phyloP scores from a whole-genome alignment of 2,797 vertebrate genomes.

The Sibirionetta formosa region DNA sequence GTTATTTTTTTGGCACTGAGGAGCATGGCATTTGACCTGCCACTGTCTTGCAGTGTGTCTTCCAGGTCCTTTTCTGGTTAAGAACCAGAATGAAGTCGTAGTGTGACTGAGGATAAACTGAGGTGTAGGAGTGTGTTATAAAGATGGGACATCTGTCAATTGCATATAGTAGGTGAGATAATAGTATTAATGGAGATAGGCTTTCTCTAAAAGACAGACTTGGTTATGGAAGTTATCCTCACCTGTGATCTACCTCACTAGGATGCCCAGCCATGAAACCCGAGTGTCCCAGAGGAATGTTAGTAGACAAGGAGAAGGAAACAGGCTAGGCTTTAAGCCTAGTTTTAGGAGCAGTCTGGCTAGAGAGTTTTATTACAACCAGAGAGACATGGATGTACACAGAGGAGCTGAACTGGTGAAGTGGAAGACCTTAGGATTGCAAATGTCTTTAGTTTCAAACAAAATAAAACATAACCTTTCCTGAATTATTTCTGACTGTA shows the following conservation, averaged over 20 bases:
- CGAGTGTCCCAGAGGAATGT: not conserved
- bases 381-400: not conserved
- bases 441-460: not conserved
- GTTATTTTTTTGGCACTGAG: not conserved
- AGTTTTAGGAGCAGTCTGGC: fast-evolving
- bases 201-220: not conserved
- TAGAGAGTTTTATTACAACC: not conserved
- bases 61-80: not conserved
- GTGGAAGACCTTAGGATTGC: not conserved
- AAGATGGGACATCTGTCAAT: not conserved
- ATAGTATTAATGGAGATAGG: not conserved
- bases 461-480: not conserved
- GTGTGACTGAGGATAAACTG: not conserved
- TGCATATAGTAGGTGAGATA: not conserved
- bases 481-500: not conserved
- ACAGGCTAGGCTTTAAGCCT: not conserved
- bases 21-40: not conserved
- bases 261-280: not conserved
- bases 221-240: not conserved
- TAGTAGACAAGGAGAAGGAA: not conserved
- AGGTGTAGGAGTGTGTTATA: fast-evolving
- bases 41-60: not conserved
- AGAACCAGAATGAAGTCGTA: not conserved
- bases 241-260: not conserved
- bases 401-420: not conserved